Conservation (phyloP, 1,140 invertebrate genomes). For the Anastrepha ludens region DNA sequence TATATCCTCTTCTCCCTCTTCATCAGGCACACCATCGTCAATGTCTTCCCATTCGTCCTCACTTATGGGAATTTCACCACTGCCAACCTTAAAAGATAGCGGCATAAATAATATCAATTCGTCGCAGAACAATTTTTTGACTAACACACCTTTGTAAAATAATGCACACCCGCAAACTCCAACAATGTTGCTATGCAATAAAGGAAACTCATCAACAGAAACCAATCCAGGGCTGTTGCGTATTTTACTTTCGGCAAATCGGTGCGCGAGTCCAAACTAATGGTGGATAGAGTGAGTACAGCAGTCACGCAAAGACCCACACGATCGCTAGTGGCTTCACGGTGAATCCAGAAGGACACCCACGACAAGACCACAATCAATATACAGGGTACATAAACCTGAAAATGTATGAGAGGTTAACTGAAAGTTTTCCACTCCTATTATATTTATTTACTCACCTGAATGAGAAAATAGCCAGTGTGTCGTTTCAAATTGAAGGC, state of each 20-base stretch:
- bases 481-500: conserved; percentile 93
- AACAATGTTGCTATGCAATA: conserved; percentile 94
- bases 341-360: conserved; percentile 98
- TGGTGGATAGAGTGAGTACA: conserved; percentile 92
- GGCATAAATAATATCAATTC: not conserved
- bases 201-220: conserved; percentile 93
- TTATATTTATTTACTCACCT: conserved; percentile 75
- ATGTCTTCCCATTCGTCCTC: conserved; percentile 87
- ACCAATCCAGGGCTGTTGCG: conserved; percentile 94
- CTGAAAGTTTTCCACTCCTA: not conserved
- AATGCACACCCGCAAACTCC: conserved; percentile 96
- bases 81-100: conserved; percentile 78
- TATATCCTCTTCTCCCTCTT: conserved; percentile 47
- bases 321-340: conserved; percentile 89
- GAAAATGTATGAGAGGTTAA: conserved; percentile 54
- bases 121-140: too few species aligned
- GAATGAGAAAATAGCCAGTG: conserved; percentile 95
- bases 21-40: conserved; percentile 62
- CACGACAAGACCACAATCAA: conserved; percentile 95
- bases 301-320: conserved; percentile 89
- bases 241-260: conserved; percentile 95
- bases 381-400: conserved; percentile 95
- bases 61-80: conserved; percentile 84
- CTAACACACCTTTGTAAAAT: conserved; percentile 87
- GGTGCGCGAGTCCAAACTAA: conserved; percentile 91